These are phyloP conservation scores for Pinctada fucata DNA, from an alignment of 2,888 invertebrate species.

Conservation along the genomic window DNA sequence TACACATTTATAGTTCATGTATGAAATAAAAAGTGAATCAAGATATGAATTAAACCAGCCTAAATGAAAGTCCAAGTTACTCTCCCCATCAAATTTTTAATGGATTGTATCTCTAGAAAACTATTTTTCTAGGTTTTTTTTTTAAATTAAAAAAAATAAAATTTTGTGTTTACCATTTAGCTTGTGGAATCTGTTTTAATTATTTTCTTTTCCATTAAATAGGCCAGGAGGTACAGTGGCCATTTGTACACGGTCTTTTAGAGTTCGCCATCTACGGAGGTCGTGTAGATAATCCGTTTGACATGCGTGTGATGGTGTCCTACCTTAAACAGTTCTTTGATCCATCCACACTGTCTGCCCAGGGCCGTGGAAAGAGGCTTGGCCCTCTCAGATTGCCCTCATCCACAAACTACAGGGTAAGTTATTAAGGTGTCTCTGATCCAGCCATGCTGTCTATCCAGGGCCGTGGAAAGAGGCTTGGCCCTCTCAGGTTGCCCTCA, in stretches of 20 bases:
- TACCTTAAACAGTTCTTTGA: slow-evolving; percentile 81
- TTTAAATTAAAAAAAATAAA: too few relatives aligned
- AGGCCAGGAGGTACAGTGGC: slow-evolving; percentile 81
- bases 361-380: slow-evolving; percentile 81
- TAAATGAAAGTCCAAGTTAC: too few relatives aligned
- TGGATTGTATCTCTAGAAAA: too few relatives aligned
- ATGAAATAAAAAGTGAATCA: too few relatives aligned
- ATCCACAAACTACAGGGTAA: slow-evolving; percentile 80
- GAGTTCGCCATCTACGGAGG: slow-evolving; percentile 91
- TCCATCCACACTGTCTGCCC: slow-evolving; percentile 62
- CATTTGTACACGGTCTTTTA: slow-evolving; percentile 86
- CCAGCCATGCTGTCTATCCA: slow-evolving; percentile 63
- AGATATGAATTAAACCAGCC: too few relatives aligned
- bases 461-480: slow-evolving; percentile 81
- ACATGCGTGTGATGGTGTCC: slow-evolving; percentile 83
- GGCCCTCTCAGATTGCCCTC: slow-evolving; percentile 80
- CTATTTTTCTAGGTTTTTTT: too few relatives aligned
- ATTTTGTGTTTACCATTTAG: too few relatives aligned
- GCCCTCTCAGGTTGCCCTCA: slow-evolving; percentile 80
- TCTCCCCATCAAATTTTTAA: too few relatives aligned
- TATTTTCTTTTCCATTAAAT: slow-evolving; percentile 20
- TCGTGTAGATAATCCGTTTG: slow-evolving; percentile 87
- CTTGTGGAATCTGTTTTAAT: neutral
- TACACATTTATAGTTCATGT: too few relatives aligned
- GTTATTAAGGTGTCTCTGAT: slow-evolving; percentile 70